Percentiles rank a stretch among this genome's conserved stretches.
phyloP scores from a whole-genome alignment of 2,797 vertebrate species.

The Melanotaenia nigrans region DNA sequence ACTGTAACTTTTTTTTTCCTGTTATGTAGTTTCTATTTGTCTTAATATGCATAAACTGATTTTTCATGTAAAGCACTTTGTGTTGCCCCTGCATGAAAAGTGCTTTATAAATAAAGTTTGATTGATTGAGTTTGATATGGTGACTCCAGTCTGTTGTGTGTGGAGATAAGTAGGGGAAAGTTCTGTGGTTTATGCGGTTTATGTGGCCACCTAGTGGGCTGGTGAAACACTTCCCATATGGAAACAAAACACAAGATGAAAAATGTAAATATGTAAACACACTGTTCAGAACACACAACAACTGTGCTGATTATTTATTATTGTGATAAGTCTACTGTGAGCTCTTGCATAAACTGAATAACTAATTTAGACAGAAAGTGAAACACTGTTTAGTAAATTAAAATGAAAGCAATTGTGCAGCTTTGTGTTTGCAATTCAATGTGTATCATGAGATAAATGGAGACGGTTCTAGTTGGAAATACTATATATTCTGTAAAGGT shows the following conservation, averaged over 20 bases:
- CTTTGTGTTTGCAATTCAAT: not conserved
- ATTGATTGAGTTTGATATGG: too few relatives aligned
- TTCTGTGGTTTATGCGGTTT: conserved; percentile 69
- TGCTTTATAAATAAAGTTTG: too few relatives aligned
- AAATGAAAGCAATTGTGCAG: not conserved
- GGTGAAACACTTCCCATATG: conserved; percentile 53
- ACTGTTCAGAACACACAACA: not conserved
- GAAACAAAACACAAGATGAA: conserved; percentile 29
- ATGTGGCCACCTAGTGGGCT: conserved; percentile 87
- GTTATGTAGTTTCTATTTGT: too few relatives aligned
- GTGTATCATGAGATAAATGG: not conserved
- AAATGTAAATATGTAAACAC: not conserved
- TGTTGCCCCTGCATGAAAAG: too few relatives aligned
- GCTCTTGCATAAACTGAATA: not conserved
- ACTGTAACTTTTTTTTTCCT: too few relatives aligned
- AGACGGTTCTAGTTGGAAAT: not conserved
- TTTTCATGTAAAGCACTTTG: too few relatives aligned
- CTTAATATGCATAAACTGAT: too few relatives aligned
- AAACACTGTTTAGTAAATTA: not conserved
- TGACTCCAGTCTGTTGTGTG: not conserved
- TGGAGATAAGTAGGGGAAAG: not conserved
- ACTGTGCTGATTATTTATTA: not conserved
- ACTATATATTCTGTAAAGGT: conserved; percentile 12
- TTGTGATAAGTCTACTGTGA: not conserved
- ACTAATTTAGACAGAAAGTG: conserved; percentile 5